Conservation (phyloP, 2,797 vertebrate genomes). For the Cryptoprocta ferox region DNA sequence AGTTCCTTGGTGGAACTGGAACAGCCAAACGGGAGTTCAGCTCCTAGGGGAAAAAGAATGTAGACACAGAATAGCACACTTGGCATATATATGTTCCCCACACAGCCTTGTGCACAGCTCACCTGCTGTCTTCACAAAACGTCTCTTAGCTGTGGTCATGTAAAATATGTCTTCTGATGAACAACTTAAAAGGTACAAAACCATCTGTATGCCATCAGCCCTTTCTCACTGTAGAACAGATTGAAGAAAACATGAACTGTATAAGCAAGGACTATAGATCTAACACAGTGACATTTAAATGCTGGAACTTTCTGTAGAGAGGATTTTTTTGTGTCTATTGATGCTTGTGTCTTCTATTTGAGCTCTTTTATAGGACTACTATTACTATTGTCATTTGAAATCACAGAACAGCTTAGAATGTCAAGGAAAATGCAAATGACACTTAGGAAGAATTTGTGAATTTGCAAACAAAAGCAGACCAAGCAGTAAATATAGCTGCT, state of each 20-base stretch:
- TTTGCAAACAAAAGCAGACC: neutral
- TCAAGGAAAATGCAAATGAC: neutral
- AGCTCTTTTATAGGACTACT: neutral
- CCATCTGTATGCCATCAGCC: neutral
- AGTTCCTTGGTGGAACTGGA: constrained; percentile 32
- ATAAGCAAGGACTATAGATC: neutral
- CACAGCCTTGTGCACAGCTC: neutral
- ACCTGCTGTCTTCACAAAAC: neutral
- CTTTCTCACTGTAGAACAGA: neutral
- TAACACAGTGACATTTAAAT: neutral
- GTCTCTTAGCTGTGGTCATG: neutral
- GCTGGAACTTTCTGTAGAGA: neutral
- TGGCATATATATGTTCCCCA: neutral
- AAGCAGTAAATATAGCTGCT: neutral
- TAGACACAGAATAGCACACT: neutral
- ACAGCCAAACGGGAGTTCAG: neutral
- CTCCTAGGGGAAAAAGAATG: neutral
- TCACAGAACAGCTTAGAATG: neutral
- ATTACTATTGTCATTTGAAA: neutral
- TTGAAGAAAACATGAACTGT: neutral
- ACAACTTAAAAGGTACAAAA: neutral
- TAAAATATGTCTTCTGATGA: neutral
- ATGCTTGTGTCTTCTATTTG: neutral
- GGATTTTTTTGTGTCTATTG: neutral
- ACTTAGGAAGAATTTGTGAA: neutral